Evolutionary conservation across 1,140 invertebrate species (phyloP).

Genomic region (Atta colombica): DNA sequence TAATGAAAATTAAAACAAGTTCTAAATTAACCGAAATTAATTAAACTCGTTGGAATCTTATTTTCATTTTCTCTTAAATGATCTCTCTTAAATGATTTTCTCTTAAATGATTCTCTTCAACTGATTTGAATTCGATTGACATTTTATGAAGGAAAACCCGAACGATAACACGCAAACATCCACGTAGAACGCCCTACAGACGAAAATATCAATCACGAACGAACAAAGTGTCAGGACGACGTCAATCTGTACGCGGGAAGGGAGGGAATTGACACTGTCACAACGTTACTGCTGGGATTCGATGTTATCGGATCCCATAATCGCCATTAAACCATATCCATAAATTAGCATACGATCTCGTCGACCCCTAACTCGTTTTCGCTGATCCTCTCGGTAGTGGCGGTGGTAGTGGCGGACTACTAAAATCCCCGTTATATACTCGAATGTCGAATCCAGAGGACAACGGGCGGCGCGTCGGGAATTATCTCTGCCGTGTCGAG

Average conservation of each 20-base stretch:
- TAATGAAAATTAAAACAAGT: neutral
- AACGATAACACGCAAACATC: neutral
- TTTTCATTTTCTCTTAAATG: neutral
- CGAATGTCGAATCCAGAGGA: slow-evolving; percentile 42
- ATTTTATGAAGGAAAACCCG: neutral
- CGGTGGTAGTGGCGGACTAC: slow-evolving; percentile 21
- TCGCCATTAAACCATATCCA: slow-evolving; percentile 74
- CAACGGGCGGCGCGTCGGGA: neutral
- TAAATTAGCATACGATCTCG: slow-evolving; percentile 67
- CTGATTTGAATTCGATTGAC: neutral
- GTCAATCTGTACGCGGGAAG: slow-evolving; percentile 13
- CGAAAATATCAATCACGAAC: slow-evolving; percentile 45
- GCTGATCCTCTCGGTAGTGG: slow-evolving; percentile 45
- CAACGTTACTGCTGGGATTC: slow-evolving; percentile 65
- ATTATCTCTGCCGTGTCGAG: slow-evolving; percentile 18
- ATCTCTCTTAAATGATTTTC: neutral
- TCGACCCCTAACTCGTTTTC: slow-evolving; percentile 58
- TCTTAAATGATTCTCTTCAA: neutral
- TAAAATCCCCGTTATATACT: slow-evolving; percentile 63
- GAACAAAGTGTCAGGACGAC: slow-evolving; percentile 25
- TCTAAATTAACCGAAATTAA: neutral
- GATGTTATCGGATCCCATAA: slow-evolving; percentile 63
- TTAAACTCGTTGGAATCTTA: neutral
- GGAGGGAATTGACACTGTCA: slow-evolving; percentile 56
- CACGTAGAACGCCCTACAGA: neutral